Evolutionary conservation across 2,113 vertebrate genomes (phyloP).

Genomic region (Lagopus muta): DNA sequence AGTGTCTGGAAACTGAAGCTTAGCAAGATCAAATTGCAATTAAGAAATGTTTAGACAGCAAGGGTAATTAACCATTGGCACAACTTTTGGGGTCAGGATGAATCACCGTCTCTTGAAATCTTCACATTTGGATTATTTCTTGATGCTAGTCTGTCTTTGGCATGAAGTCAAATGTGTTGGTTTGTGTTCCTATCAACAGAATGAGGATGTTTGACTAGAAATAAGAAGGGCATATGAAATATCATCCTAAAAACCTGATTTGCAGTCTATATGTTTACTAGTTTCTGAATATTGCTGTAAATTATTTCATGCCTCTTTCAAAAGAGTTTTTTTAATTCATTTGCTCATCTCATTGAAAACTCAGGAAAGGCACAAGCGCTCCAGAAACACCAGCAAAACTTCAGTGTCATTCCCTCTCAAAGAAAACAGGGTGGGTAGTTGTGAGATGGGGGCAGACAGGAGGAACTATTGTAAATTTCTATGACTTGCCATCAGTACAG

Average conservation of each 20-base stretch:
- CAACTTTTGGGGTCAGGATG: not conserved
- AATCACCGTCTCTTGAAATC: not conserved
- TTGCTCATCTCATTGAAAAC: not conserved
- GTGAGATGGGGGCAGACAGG: not conserved
- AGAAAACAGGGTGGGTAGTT: not conserved
- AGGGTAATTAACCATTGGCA: slow-evolving; percentile 46
- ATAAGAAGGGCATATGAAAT: not conserved
- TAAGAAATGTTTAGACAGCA: slow-evolving; percentile 39
- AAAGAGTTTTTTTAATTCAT: not conserved
- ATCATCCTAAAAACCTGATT: not conserved
- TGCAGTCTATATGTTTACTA: not conserved
- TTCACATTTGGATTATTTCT: not conserved
- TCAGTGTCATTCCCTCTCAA: not conserved
- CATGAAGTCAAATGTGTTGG: not conserved
- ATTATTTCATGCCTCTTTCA: not conserved
- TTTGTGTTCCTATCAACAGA: not conserved
- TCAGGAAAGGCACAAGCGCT: not conserved
- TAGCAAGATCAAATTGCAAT: slow-evolving; percentile 47
- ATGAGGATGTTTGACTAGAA: not conserved
- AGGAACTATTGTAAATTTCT: not conserved
- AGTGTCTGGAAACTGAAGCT: not conserved
- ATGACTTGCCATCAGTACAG: not conserved
- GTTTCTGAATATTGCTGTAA: not conserved
- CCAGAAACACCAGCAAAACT: not conserved
- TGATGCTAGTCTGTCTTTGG: not conserved